Evolutionary conservation across 1,140 invertebrate species (phyloP), one percentile per base, ranked within the genome.

Genomic region (Drosophila triauraria): DNA sequence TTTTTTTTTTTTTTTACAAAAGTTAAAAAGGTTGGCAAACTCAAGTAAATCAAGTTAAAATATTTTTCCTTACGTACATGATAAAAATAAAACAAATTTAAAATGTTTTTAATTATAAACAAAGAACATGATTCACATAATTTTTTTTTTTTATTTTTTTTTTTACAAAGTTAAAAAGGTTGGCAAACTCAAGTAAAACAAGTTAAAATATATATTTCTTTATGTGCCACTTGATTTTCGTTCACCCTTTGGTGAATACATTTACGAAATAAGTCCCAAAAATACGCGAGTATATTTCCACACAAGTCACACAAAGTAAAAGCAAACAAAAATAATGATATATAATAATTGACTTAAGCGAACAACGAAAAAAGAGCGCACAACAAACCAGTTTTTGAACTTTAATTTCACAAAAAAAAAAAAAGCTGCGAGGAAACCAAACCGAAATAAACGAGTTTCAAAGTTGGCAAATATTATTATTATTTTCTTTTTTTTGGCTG

Each of bases 391-490:
- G 44, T 69, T 70, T 68, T 38, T 6, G 15, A 53, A 68, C 62
- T 53, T 62, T 32, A 56, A 70, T 67, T 70, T 70, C 35, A 57
- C 40, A 56, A 17, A 65, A 23, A 62, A 61, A 32, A 67, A 43
- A 50, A 65, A 38, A 30, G 25, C 23, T 13, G 2, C 5, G 46
- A 68, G 46, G 27, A 67, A 32, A 53, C 32, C n/a, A 32, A 53
- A 67, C 35, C n/a, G 25, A 71, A 71, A 69, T 57, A 69, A 69
- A 71, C 68, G 17, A 71, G 64, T 46, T 69, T 69, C 23, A 4
- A 47, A 57, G 44, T 40, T 71, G 61, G 42, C 51, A 61, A 64
- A 35, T 64, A 46, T 61, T 60, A 23, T 42, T 42, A 30, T 23
- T 42, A 23, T 32, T 57, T 53, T 35, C 13, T 53, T 23, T 42